Evolutionary conservation across 2,113 vertebrate species (phyloP).

Genomic region (Rhagologus leucostigma): DNA sequence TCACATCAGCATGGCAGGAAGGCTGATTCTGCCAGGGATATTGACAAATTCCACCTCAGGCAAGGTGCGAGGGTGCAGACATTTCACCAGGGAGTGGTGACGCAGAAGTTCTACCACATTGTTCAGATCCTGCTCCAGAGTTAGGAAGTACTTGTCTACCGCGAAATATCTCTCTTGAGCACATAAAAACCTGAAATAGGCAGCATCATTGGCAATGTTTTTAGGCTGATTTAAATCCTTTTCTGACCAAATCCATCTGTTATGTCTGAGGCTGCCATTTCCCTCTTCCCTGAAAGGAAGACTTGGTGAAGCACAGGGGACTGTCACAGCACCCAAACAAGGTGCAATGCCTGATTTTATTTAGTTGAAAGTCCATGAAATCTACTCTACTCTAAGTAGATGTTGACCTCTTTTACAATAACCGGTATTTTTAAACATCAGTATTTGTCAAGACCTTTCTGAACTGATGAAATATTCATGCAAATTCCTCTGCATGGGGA

Average conservation of each 20-base stretch:
- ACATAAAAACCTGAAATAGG: not conserved
- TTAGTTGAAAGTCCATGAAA: not conserved
- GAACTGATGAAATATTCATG: not conserved
- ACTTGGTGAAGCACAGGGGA: not conserved
- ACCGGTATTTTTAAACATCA: not conserved
- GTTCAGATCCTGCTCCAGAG: not conserved
- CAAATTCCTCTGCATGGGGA: not conserved
- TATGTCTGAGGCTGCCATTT: not conserved
- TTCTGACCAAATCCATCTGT: not conserved
- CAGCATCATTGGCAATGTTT: not conserved
- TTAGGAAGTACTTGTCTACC: not conserved
- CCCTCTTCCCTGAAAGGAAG: not conserved
- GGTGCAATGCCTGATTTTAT: not conserved
- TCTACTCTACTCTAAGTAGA: not conserved
- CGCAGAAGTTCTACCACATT: not conserved
- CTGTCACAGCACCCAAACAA: not conserved
- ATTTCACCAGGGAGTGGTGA: not conserved
- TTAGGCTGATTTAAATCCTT: not conserved
- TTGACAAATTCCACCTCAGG: not conserved
- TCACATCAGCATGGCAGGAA: not conserved
- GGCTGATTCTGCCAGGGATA: not conserved
- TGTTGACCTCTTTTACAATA: not conserved
- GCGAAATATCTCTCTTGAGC: not conserved
- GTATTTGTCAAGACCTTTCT: not conserved
- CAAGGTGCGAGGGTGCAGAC: not conserved